These are phyloP conservation scores for Forbesichthys papilliferus DNA, from an alignment of 2,113 vertebrate genomes.

Conservation along the genomic window DNA sequence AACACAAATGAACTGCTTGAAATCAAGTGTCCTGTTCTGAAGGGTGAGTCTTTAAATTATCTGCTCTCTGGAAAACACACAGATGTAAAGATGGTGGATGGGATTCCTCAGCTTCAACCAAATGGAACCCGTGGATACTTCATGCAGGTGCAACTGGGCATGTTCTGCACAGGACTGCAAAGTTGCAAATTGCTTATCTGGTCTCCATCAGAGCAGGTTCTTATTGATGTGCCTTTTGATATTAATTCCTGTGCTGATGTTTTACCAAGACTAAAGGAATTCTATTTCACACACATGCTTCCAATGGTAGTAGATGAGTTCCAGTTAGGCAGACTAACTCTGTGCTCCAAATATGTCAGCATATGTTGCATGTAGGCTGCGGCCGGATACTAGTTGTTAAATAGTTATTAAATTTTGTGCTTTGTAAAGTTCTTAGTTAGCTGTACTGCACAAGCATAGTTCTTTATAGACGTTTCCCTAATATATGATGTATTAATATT, in stretches of 20 bases:
- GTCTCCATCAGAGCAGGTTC: not conserved
- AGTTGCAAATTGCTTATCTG: conserved; percentile 2
- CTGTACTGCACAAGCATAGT: not conserved
- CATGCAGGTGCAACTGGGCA: not conserved
- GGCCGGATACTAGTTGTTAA: no score
- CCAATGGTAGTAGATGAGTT: not conserved
- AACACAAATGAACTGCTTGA: no score
- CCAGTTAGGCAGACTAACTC: not conserved
- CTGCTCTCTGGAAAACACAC: no score
- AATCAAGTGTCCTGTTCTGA: no score
- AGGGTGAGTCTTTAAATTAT: no score
- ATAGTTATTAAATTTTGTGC: not conserved
- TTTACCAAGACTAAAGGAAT: not conserved
- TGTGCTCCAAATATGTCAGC: not conserved
- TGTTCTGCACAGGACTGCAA: not conserved
- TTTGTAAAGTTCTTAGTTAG: not conserved
- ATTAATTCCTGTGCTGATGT: not conserved
- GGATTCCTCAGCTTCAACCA: no score
- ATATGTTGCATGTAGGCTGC: not conserved
- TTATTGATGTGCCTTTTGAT: not conserved
- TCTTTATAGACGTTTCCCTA: not conserved
- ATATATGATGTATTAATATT: not conserved
- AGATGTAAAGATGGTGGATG: no score
- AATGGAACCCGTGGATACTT: not conserved
- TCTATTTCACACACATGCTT: not conserved